Evolutionary conservation across 2,797 vertebrate species (phyloP).

Genomic region (Sparidentex hasta): DNA sequence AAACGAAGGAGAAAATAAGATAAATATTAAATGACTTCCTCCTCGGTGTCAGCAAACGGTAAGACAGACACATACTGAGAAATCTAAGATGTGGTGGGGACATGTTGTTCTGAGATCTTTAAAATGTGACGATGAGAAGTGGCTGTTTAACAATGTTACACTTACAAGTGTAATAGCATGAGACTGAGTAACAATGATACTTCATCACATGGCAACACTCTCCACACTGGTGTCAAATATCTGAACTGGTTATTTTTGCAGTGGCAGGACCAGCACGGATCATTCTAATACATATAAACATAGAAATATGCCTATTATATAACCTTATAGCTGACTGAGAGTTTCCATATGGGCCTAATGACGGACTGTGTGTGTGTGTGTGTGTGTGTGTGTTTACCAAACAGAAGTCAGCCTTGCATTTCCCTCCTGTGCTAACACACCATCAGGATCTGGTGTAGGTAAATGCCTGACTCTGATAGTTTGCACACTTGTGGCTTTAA

Average conservation of each 20-base stretch:
- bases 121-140: background rate
- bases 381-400: constrained; percentile 50
- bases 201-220: constrained; percentile 2
- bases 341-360: constrained; percentile 42
- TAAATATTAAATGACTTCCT: background rate
- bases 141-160: background rate
- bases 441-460: background rate
- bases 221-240: background rate
- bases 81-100: background rate
- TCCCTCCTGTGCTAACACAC: constrained; percentile 8
- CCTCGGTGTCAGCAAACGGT: background rate
- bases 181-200: background rate
- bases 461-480: background rate
- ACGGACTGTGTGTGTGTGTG: background rate
- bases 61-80: background rate
- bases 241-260: constrained; percentile 13
- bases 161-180: background rate
- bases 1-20: background rate
- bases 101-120: constrained; percentile 3
- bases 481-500: background rate
- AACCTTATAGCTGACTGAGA: constrained; percentile 26
- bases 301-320: constrained; percentile 28
- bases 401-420: constrained; percentile 28
- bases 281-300: constrained; percentile 22
- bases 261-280: background rate